Evolutionary conservation across 1,140 invertebrate genomes (phyloP), one percentile per base, ranked within the genome.

Genomic region (Oppia nitens): DNA sequence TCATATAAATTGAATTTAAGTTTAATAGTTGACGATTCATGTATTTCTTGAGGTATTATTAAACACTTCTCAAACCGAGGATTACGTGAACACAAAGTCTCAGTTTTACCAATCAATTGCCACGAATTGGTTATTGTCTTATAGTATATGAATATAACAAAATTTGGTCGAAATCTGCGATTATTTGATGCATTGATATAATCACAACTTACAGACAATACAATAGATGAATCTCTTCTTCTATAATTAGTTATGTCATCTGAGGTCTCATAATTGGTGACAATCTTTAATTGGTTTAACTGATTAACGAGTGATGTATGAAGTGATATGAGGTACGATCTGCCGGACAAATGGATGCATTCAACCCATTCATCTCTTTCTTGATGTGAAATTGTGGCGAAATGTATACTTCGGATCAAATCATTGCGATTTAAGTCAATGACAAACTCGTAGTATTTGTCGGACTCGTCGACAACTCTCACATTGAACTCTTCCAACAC

Each of bases 331-430:
- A 94, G 81, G 63, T 81, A 82, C 53, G 84, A 81, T 72, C 88
- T 91, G 62, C 87, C 88, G 1, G 87, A 85, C 59, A 81, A 74
- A 66, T 88, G 82, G 26, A 96, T 80, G 9, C 81, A 79, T 68
- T 88, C 80, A 59, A 94, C 76, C 92, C 92, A 96, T 51, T 81
- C 75, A 62, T 85, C 82, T 21, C 92, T 75, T 61, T 94, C 89
- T 17, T 29, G n/a, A 20, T 29, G 28, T 21, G 47, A 32, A 14
- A 26, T 51, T 12, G 24, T 27, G 2, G 29, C 27, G 28, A 60
- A 60, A 51, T 48, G 32, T 26, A 58, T 55, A n/a, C 21, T 55
- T 9, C 32, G 32, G 17, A 40, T 40, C 32, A 28, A 20, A n/a
- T 54, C 53, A 23, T 54, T 54, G 28, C 29, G 25, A 40, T 28